These are phyloP conservation scores for Plectrocnemia conspersa DNA, from an alignment of 1,140 invertebrate species.

Conservation along the genomic window DNA sequence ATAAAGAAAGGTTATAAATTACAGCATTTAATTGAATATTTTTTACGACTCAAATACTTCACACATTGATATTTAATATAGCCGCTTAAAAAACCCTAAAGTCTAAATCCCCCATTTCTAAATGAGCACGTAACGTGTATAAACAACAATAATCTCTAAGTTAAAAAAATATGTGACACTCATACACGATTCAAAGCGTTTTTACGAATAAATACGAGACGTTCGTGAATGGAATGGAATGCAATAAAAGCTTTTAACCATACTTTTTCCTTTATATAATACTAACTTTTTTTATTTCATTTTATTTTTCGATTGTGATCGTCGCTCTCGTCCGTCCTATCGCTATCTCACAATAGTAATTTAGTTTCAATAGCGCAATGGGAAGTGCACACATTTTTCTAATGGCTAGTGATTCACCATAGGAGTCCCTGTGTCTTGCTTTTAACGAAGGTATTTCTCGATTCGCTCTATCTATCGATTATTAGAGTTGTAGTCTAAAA, in stretches of 20 bases:
- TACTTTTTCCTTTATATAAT: neutral
- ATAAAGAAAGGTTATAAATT: no score
- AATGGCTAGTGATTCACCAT: slow-evolving; percentile 6
- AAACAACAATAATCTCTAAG: slow-evolving; percentile 7
- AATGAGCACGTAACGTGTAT: neutral
- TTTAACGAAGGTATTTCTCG: neutral
- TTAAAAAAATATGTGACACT: slow-evolving; percentile 13
- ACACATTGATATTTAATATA: no score
- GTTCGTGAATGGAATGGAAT: slow-evolving; percentile 17
- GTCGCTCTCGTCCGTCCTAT: slow-evolving; percentile 1
- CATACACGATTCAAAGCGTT: slow-evolving; percentile 11
- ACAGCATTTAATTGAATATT: no score
- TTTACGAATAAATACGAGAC: slow-evolving; percentile 25
- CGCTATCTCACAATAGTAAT: neutral
- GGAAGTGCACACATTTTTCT: slow-evolving; percentile 4
- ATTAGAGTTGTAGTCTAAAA: neutral
- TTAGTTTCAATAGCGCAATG: neutral
- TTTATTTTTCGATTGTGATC: slow-evolving; percentile 1
- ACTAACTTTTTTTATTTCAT: neutral
- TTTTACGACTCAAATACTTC: no score
- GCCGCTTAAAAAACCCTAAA: no score
- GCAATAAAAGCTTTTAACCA: slow-evolving; percentile 22
- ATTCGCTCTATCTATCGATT: neutral
- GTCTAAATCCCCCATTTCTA: no score
- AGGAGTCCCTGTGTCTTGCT: slow-evolving; percentile 2